Percentiles rank a stretch among this genome's conserved stretches.
These are phyloP conservation scores for Sebastes paucispinis DNA, from an alignment of 2,797 vertebrate species.

Conservation along the genomic window DNA sequence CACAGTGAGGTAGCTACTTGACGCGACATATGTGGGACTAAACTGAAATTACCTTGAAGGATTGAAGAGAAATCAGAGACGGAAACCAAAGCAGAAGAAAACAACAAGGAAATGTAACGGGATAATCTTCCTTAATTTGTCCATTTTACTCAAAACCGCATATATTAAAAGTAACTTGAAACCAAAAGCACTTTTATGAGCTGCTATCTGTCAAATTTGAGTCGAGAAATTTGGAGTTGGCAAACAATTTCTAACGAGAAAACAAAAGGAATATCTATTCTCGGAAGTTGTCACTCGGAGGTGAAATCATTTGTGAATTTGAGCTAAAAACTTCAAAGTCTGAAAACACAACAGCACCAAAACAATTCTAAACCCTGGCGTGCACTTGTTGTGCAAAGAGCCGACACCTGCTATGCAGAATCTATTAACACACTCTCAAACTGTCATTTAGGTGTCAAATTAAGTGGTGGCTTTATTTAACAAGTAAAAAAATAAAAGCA, in stretches of 20 bases:
- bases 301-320: background rate
- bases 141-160: background rate
- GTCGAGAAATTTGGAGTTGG: background rate
- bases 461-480: conserved; percentile 40
- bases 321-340: conserved; percentile 4
- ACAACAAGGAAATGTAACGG: background rate
- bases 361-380: background rate
- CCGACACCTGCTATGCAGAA: conserved; percentile 33
- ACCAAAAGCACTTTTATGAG: background rate
- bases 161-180: background rate
- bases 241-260: background rate
- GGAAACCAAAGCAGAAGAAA: background rate
- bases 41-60: background rate
- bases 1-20: background rate
- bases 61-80: background rate
- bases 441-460: conserved; percentile 53
- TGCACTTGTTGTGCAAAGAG: conserved; percentile 1
- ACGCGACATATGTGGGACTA: background rate
- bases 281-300: conserved; percentile 3
- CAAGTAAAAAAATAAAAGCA: conserved; percentile 34
- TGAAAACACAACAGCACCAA: background rate
- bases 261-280: conserved; percentile 3
- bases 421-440: conserved; percentile 33
- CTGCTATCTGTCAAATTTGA: background rate
- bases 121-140: background rate